Base-by-base conservation (phyloP, 37 sponge, comb jelly and placozoan species). In the Ianthella basta region DNA sequence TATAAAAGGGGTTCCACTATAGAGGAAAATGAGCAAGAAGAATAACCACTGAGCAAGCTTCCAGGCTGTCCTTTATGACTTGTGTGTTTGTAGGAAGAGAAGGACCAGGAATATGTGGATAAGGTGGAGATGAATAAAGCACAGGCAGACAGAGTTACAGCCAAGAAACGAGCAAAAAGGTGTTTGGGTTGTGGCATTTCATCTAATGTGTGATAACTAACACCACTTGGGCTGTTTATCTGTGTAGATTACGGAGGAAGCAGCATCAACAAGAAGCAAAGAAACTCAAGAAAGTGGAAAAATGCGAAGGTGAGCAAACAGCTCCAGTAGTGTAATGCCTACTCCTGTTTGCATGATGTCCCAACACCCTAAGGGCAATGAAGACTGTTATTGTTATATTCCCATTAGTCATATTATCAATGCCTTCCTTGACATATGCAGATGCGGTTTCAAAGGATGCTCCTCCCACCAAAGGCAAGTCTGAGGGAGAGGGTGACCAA, bases 141-240 rank as follows among this genome's bases (percentile, higher is more conserved):
- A 34, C 87, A 83, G 3, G 86, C 75, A 67, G 93, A 98, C 25
- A 86, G 79, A 15, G 90, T 78, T 59, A 98, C 99, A 66, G 93
- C 95, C 4, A 98, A 98, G 77, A 98, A 95, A 72, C 59, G 99
- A 27, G 89, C 91, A 19, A 98, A 96, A 57, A 90, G 99, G 96
- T 95, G 53, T 38, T 60, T 19, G 20, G 55, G n/a, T 70, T 20
- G 20, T 70, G 72, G 3, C 37, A 29, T 2, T 2, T 3, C 72
- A 70, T 35, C 2, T 4, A 70, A 61, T 23, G 27, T 13, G 10
- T 61, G 4, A 12, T 27, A 2, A 27, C 10, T 12, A 5, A 25
- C 63, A 61, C 27, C 4, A 61, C 27, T 5, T 2, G 4, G 27
- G 14, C 12, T 61, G 27, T 61, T 61, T 10, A 61, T 29, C 4